Conservation (phyloP, 1,140 invertebrate genomes). For the Yoshiicerus persimilis region DNA sequence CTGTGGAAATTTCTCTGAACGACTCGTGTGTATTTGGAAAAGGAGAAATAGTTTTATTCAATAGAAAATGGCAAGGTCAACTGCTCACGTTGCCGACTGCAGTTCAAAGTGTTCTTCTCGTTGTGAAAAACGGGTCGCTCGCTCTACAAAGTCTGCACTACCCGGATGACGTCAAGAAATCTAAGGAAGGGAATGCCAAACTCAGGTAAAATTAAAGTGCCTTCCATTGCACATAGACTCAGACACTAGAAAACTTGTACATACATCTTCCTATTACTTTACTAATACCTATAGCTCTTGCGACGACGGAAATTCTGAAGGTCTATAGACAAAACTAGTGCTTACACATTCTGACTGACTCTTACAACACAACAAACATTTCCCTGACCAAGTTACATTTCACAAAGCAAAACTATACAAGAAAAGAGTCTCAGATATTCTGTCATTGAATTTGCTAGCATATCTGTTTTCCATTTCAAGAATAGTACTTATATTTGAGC, state of each 20-base stretch:
- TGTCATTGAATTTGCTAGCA: neutral
- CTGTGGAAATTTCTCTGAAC: neutral
- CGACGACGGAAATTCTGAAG: no score
- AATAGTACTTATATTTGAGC: neutral
- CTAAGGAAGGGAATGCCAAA: constrained; percentile 44
- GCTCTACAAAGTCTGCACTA: neutral
- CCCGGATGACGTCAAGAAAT: constrained; percentile 35
- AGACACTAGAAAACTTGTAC: neutral
- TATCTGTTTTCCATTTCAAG: no score
- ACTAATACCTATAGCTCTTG: neutral
- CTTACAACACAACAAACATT: neutral
- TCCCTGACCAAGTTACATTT: neutral
- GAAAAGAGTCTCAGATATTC: no score
- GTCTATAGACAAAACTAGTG: neutral
- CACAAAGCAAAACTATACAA: neutral
- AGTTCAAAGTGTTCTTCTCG: constrained; percentile 9
- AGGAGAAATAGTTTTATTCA: neutral
- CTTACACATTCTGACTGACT: neutral
- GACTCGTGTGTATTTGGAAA: neutral
- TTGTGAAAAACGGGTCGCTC: neutral
- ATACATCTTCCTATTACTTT: neutral
- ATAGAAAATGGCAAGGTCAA: constrained; percentile 1
- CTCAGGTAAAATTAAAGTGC: neutral
- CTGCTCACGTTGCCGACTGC: neutral
- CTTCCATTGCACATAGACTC: neutral